Evolutionary conservation across 1,140 invertebrate species (phyloP).

Genomic region (Ephestia elutella): DNA sequence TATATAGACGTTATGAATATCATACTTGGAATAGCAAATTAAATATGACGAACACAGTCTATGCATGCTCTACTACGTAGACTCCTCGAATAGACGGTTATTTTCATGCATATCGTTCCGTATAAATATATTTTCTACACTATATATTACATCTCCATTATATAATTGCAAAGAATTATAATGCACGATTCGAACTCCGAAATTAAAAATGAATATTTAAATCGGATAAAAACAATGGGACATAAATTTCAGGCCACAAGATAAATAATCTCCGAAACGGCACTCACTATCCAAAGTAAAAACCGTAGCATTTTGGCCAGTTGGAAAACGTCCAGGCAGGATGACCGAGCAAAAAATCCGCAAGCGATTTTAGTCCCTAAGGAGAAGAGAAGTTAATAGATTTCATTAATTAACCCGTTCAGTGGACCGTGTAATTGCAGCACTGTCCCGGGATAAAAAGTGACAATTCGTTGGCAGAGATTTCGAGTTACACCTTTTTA

Average conservation of each 20-base stretch:
- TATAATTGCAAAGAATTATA: too few species aligned
- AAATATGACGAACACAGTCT: too few species aligned
- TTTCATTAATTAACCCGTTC: constrained; percentile 73
- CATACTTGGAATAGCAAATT: too few species aligned
- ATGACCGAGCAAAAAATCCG: constrained; percentile 58
- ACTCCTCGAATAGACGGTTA: too few species aligned
- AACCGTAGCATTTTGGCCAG: constrained; percentile 35
- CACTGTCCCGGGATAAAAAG: constrained; percentile 64
- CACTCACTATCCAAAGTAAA: constrained; percentile 11
- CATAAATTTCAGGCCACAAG: neutral
- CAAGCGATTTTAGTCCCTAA: constrained; percentile 49
- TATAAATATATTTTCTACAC: too few species aligned
- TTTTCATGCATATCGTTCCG: too few species aligned
- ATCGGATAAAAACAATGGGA: neutral
- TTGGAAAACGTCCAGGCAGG: constrained; percentile 45
- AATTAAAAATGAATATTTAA: too few species aligned
- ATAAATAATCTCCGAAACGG: neutral
- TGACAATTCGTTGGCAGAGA: constrained; percentile 58
- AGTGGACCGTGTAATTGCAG: constrained; percentile 67
- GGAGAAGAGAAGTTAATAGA: constrained; percentile 66
- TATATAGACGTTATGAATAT: too few species aligned
- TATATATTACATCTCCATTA: too few species aligned
- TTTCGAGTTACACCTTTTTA: constrained; percentile 42
- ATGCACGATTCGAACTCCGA: too few species aligned
- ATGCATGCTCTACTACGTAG: too few species aligned